Base-by-base conservation (phyloP, 2,888 invertebrate genomes). In the Drosophila suboccidentalis region DNA sequence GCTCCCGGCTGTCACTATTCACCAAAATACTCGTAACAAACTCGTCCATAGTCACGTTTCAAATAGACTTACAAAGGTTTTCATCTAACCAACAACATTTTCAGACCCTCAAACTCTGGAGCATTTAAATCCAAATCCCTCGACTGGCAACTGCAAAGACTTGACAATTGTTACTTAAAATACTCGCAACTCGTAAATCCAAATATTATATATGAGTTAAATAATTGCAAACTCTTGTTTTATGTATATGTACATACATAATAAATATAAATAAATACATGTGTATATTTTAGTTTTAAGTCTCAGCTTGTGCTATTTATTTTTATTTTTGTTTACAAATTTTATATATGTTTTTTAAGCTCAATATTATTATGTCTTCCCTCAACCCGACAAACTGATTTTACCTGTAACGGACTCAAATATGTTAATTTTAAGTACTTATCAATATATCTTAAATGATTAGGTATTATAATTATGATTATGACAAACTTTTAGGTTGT, bases 91-190 rank as follows among this genome's bases (percentile, higher is more conserved):
- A 61, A 53, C 38, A 65, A 53, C 36, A 19, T 15, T 61, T 41
- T 51, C 57, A 22, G 44, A 65, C 29, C n/a, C 29, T 62, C 9
- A 70, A 64, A 26, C 26, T 22, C 53, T 29, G 32, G 22, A 66
- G 66, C 66, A 76, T 75, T 75, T 75, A 71, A 63, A 54, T 54
- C 57, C 50, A 71, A 63, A 54, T 54, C 57, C 50, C 46, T 46
- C 17, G 62, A 75, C 78, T 67, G 62, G 72, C 68, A 58, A 66
- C 49, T 63, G 47, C 46, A 70, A 87, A 78, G 83, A 87, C 83
- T 84, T 80, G 59, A 82, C 69, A 75, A 75, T 57, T 82, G 82
- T 75, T 87, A 87, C 86, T 85, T 80, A 67, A 79, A 75, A 83
- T 87, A 87, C 82, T 83, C 87, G 68, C 69, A 84, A 68, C 43